Conservation (phyloP, 2,113 vertebrate species). For the Gambusia affinis region DNA sequence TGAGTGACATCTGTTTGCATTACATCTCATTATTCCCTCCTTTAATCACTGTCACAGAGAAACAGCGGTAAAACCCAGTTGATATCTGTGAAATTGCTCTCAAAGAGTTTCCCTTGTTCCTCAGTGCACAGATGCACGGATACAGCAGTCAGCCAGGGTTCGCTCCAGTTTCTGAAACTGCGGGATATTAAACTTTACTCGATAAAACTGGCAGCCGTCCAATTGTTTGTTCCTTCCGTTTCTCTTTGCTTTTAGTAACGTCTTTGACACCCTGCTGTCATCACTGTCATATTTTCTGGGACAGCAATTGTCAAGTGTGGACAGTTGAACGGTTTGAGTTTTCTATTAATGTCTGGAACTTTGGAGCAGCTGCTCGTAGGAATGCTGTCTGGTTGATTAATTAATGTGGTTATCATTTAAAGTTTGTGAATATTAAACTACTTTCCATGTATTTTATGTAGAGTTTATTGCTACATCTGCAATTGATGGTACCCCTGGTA, state of each 20-base stretch:
- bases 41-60: conserved; percentile 45
- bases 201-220: conserved; percentile 15
- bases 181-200: conserved; percentile 27
- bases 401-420: background rate
- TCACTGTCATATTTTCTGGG: conserved; percentile 44
- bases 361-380: background rate
- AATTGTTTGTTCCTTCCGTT: conserved; percentile 14
- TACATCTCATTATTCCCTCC: conserved; percentile 32
- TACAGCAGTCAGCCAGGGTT: conserved; percentile 17
- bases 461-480: too few relatives aligned
- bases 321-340: background rate
- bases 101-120: conserved; percentile 7
- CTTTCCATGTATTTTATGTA: too few relatives aligned
- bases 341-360: background rate
- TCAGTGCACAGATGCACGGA: conserved; percentile 5
- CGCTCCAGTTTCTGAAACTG: conserved; percentile 7
- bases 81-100: conserved; percentile 37
- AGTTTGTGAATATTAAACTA: too few relatives aligned
- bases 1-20: conserved; percentile 49
- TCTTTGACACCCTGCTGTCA: conserved; percentile 17
- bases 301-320: conserved; percentile 23
- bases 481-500: too few relatives aligned
- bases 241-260: conserved; percentile 7
- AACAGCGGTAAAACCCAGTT: conserved; percentile 3
- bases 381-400: background rate